Evolutionary conservation across 2,113 vertebrate genomes (phyloP).

Genomic region (Gasterosteus nipponicus): DNA sequence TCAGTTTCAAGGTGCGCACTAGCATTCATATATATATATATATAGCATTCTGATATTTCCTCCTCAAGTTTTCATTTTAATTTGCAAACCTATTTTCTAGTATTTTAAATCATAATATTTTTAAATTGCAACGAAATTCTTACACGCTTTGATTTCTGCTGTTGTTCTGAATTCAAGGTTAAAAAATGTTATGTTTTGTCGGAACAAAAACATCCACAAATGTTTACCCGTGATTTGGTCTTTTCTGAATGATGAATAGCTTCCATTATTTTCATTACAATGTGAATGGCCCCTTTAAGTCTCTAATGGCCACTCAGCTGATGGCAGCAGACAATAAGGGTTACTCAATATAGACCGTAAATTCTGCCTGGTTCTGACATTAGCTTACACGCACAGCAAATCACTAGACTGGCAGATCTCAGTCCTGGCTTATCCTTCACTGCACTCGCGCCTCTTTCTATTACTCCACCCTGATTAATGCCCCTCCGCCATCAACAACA

Average conservation of each 20-base stretch:
- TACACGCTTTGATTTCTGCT: background rate
- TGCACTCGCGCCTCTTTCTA: constrained; percentile 39
- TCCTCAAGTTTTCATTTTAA: constrained; percentile 1
- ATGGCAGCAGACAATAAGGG: constrained; percentile 63
- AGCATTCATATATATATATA: no score
- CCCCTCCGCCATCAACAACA: constrained; percentile 44
- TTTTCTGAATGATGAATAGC: constrained; percentile 37
- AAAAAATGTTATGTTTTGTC: background rate
- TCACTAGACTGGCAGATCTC: constrained; percentile 64
- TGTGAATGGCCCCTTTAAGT: constrained; percentile 48
- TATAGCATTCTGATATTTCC: no score
- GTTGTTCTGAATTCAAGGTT: background rate
- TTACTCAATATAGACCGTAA: constrained; percentile 54
- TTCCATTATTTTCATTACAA: constrained; percentile 46
- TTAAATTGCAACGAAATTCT: background rate
- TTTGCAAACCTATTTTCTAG: background rate
- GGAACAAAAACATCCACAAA: background rate
- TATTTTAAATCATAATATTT: background rate
- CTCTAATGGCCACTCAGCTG: constrained; percentile 65
- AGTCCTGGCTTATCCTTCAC: constrained; percentile 55
- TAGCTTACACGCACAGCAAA: constrained; percentile 55
- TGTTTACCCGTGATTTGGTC: constrained; percentile 17
- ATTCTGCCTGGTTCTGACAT: constrained; percentile 65
- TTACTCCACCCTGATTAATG: constrained; percentile 60
- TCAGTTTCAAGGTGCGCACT: background rate